phyloP scores from a whole-genome alignment of 2,797 vertebrate genomes.

The Acipenser transmontanus region DNA sequence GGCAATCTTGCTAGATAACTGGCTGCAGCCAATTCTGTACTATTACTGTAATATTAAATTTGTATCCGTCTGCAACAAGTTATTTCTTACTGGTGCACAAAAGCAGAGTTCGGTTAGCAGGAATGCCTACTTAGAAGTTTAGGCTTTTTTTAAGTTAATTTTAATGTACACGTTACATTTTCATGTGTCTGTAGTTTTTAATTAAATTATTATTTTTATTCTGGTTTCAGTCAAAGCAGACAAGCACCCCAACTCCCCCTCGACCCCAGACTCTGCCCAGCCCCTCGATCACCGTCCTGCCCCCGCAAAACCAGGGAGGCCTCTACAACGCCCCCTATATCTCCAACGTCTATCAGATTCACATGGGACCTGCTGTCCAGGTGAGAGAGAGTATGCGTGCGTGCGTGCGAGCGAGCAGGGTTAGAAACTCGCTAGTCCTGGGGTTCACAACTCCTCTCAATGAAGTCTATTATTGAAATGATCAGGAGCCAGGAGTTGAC shows the following conservation, averaged over 20 bases:
- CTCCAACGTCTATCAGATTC: slow-evolving; percentile 71
- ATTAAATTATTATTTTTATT: not conserved
- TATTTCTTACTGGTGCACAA: not conserved
- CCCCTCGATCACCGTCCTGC: slow-evolving; percentile 74
- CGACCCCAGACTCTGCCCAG: slow-evolving; percentile 74
- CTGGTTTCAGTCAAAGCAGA: slow-evolving; percentile 46
- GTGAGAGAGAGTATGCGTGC: slow-evolving; percentile 30
- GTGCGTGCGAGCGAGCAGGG: not conserved
- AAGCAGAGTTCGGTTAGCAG: too few species aligned
- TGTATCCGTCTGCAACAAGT: too few species aligned
- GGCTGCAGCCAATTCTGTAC: not conserved
- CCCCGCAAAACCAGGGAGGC: slow-evolving; percentile 65
- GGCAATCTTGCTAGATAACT: not conserved
- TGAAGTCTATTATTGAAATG: too few species aligned
- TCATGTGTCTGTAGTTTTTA: too few species aligned
- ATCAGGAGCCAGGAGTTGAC: not conserved
- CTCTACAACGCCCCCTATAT: slow-evolving; percentile 78
- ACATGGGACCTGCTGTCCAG: slow-evolving; percentile 76
- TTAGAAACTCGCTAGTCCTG: too few species aligned
- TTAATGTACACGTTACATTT: too few species aligned
- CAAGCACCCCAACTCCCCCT: slow-evolving; percentile 69
- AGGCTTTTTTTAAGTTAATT: too few species aligned
- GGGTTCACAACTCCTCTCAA: too few species aligned
- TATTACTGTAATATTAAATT: too few species aligned
- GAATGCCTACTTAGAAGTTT: too few species aligned